Conservation (phyloP, 2,797 vertebrate species). For the Dromococcyx pavoninus region DNA sequence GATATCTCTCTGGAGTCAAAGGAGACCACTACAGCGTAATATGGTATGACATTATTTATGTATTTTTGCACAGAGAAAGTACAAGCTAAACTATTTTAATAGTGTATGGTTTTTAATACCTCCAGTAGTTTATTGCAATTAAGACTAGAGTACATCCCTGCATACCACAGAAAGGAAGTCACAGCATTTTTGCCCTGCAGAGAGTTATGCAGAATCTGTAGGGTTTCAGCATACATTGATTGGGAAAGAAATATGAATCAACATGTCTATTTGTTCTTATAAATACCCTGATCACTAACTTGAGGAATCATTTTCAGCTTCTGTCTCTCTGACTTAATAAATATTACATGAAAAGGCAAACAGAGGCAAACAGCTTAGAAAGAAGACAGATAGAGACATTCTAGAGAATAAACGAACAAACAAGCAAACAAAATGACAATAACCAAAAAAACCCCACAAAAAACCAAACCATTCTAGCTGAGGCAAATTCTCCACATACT, state of each 20-base stretch:
- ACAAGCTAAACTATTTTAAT: background rate
- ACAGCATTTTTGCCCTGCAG: background rate
- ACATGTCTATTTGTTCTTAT: background rate
- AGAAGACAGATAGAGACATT: background rate
- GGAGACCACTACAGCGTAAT: accelerated
- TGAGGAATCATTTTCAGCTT: background rate
- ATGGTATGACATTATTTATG: background rate
- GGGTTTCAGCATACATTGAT: background rate
- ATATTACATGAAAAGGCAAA: background rate
- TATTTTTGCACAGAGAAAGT: background rate
- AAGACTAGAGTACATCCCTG: background rate
- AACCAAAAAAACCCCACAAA: no score
- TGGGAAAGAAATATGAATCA: background rate
- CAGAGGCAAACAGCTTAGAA: background rate
- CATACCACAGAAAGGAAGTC: background rate
- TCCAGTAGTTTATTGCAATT: background rate
- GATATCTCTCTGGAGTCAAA: background rate
- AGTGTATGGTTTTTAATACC: background rate
- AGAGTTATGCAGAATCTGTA: background rate
- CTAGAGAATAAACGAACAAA: no score
- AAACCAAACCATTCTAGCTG: background rate
- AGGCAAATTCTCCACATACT: background rate
- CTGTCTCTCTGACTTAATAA: background rate
- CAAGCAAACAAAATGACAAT: no score
- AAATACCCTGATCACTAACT: background rate